Evolutionary conservation across 2,113 vertebrate species (phyloP).

Genomic region (Saccopteryx bilineata): DNA sequence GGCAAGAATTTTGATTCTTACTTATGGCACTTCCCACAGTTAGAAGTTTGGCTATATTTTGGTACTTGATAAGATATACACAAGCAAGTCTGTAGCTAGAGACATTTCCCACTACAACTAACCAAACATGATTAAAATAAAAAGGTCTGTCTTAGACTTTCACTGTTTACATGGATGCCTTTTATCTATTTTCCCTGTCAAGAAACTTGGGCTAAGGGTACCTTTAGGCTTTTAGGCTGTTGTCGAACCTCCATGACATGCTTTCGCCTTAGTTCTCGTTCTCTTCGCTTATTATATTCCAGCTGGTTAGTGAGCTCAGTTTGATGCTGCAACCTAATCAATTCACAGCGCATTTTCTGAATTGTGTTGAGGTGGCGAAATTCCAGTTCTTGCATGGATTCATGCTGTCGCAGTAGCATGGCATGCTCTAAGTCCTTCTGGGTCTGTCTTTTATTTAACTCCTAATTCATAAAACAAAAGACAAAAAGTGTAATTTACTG

Average conservation of each 20-base stretch:
- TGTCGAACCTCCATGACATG: conserved; percentile 99
- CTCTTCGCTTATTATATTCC: conserved; percentile 99
- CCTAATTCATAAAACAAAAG: conserved; percentile 87
- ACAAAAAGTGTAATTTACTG: conserved; percentile 54
- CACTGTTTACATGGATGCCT: background rate
- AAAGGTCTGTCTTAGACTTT: background rate
- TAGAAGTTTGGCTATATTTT: conserved; percentile 1
- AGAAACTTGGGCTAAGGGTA: conserved; percentile 81
- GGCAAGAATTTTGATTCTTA: conserved; percentile 1
- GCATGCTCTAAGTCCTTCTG: conserved; percentile 99
- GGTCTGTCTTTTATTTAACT: conserved; percentile 98
- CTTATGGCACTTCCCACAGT: background rate
- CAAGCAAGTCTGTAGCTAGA: background rate
- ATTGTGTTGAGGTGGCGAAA: conserved; percentile 98
- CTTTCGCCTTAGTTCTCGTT: conserved; percentile 97
- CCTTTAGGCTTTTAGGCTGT: conserved; percentile 99
- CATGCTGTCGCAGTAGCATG: conserved; percentile 98
- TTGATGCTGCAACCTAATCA: conserved; percentile 98
- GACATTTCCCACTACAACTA: conserved; percentile 4
- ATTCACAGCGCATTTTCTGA: conserved; percentile 97
- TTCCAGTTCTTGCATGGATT: conserved; percentile 99
- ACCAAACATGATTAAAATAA: conserved; percentile 35
- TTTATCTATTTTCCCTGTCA: background rate
- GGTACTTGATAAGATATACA: background rate
- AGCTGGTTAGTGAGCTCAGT: conserved; percentile 99